phyloP scores from a whole-genome alignment of 2,888 invertebrate species.

The Heteropelma amictum region DNA sequence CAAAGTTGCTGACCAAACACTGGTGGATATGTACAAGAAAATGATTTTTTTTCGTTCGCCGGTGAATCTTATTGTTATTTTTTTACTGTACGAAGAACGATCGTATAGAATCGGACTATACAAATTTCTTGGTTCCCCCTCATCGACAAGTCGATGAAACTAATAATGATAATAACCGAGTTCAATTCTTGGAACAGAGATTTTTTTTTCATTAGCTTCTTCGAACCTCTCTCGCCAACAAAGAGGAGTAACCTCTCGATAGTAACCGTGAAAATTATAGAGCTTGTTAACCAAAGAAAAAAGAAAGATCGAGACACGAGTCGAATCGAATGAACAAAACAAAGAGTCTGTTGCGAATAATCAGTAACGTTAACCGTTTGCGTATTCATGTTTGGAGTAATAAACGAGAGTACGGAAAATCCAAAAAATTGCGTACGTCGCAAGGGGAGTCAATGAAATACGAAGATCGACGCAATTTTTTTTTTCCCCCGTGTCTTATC shows the following conservation, averaged over 20 bases:
- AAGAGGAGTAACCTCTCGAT: neutral
- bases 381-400: neutral
- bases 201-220: too few relatives aligned
- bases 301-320: too few relatives aligned
- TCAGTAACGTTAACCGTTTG: constrained; percentile 22
- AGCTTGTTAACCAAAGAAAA: neutral
- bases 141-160: too few relatives aligned
- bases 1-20: neutral
- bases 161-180: too few relatives aligned
- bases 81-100: too few relatives aligned
- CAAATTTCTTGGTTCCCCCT: too few relatives aligned
- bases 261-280: neutral
- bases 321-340: neutral
- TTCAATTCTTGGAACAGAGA: too few relatives aligned
- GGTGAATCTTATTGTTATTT: too few relatives aligned
- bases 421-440: neutral
- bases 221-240: too few relatives aligned
- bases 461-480: neutral
- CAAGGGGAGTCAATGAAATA: constrained; percentile 2
- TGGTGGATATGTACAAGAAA: too few relatives aligned
- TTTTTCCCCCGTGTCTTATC: neutral
- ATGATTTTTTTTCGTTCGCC: too few relatives aligned
- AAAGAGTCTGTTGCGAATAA: neutral
- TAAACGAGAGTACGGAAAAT: neutral
- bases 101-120: too few relatives aligned